Conservation (phyloP, 2,888 invertebrate species). For the Philaethria dido region DNA sequence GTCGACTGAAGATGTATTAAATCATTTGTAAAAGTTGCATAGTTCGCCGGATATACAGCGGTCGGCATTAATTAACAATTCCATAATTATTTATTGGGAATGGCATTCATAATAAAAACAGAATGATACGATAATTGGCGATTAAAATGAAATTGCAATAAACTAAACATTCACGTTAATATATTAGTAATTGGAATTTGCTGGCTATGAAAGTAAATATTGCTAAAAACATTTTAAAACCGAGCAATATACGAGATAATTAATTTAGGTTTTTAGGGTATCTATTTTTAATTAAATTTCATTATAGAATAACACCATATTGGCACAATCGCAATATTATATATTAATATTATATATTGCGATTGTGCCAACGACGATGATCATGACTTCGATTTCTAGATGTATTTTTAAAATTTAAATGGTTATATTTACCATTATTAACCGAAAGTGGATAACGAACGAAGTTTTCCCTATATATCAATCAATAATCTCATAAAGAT, state of each 20-base stretch:
- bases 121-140: constrained; percentile 22
- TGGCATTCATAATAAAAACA: constrained; percentile 25
- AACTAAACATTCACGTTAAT: constrained; percentile 22
- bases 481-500: no score
- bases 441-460: no score
- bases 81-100: constrained; percentile 58
- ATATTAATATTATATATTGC: no score
- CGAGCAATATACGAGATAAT: not conserved
- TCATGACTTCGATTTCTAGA: not conserved
- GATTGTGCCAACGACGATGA: no score
- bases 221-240: constrained; percentile 9
- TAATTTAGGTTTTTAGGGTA: not conserved
- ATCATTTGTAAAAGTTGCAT: constrained; percentile 65
- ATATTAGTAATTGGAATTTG: constrained; percentile 15
- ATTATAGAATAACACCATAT: not conserved
- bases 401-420: no score
- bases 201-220: constrained; percentile 9
- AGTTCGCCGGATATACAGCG: constrained; percentile 56
- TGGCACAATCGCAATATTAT: not conserved
- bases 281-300: not conserved
- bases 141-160: constrained; percentile 18
- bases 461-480: no score
- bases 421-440: no score
- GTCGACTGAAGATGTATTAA: constrained; percentile 59
- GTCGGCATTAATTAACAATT: constrained; percentile 51